Evolutionary conservation across 2,888 invertebrate species (phyloP).

Genomic region (Plagiodera versicolora): DNA sequence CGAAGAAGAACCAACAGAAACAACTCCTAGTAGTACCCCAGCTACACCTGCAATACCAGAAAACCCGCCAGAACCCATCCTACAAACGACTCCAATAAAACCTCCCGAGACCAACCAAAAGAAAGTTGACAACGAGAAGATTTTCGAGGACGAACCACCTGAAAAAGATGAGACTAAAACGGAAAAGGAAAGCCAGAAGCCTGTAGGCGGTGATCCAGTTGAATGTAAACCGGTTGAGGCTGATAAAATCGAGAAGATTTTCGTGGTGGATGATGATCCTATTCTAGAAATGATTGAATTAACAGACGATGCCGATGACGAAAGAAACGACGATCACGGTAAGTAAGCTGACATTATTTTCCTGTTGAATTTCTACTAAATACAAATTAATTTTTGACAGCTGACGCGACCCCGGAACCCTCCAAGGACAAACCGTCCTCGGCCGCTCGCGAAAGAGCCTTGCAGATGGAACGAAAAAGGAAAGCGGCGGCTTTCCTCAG

Average conservation of each 20-base stretch:
- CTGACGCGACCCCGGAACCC: slow-evolving; percentile 59
- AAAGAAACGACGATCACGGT: slow-evolving; percentile 50
- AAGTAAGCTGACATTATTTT: too few relatives aligned
- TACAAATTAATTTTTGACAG: too few relatives aligned
- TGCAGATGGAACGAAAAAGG: slow-evolving; percentile 74
- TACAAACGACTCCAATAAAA: not conserved
- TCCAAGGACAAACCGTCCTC: slow-evolving; percentile 63
- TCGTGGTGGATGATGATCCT: slow-evolving; percentile 46
- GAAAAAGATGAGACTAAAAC: not conserved
- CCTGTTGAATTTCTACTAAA: too few relatives aligned
- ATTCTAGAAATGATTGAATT: slow-evolving; percentile 62
- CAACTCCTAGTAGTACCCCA: too few relatives aligned
- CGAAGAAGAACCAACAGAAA: slow-evolving; percentile 53
- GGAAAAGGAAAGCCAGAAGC: slow-evolving; percentile 6
- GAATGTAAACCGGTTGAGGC: slow-evolving; percentile 12
- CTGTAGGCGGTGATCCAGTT: slow-evolving; percentile 16
- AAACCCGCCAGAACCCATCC: not conserved
- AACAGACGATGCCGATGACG: slow-evolving; percentile 59
- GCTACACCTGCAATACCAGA: not conserved
- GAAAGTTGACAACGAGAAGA: not conserved
- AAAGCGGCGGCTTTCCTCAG: slow-evolving; percentile 79
- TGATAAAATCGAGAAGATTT: not conserved
- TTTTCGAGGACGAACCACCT: not conserved
- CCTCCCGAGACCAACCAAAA: slow-evolving; percentile 13
- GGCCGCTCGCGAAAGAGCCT: slow-evolving; percentile 56